These are phyloP conservation scores for Aptenodytes forsteri DNA, from an alignment of 2,113 vertebrate species.

Conservation along the genomic window DNA sequence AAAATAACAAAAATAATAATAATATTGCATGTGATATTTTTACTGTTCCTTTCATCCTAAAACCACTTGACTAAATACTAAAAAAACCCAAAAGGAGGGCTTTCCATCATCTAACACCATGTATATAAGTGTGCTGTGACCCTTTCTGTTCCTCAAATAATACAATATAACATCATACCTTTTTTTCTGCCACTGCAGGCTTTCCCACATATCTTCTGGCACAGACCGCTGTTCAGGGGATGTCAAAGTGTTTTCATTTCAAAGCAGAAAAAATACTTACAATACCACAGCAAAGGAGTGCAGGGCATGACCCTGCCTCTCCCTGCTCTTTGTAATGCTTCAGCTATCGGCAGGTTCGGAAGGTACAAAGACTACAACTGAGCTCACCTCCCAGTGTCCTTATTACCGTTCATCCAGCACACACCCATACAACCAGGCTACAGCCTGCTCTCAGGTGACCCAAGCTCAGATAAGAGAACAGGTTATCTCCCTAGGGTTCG, in stretches of 20 bases:
- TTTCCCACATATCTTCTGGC: not conserved
- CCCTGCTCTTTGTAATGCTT: not conserved
- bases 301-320: not conserved
- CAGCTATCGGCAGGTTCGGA: not conserved
- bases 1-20: not conserved
- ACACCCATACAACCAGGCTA: not conserved
- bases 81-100: fast-evolving
- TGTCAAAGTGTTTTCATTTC: not conserved
- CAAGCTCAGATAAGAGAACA: not conserved
- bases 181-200: not conserved
- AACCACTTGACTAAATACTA: not conserved
- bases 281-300: not conserved
- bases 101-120: not conserved
- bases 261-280: not conserved
- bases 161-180: not conserved
- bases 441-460: not conserved
- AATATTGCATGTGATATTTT: not conserved
- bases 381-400: not conserved
- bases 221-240: not conserved
- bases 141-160: not conserved
- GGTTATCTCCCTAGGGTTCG: not conserved
- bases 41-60: not conserved
- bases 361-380: not conserved
- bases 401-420: not conserved
- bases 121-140: not conserved